Percentiles rank a stretch among this genome's conserved stretches.
Conservation (phyloP, 2,113 vertebrate species). For the Ascaphus truei region DNA sequence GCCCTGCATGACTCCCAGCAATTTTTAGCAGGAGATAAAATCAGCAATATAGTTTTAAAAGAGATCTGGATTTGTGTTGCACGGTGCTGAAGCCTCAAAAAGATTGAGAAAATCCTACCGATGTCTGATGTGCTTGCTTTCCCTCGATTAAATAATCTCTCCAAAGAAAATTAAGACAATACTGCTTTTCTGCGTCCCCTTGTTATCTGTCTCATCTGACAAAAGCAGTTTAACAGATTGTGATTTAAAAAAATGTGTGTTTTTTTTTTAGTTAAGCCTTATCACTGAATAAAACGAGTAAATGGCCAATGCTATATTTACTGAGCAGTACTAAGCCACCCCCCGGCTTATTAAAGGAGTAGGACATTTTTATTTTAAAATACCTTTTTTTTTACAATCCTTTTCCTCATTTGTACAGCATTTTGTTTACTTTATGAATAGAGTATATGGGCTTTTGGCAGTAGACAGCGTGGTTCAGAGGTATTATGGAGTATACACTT, state of each 20-base stretch:
- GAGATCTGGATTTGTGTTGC: conserved; percentile 29
- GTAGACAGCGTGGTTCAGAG: too few species aligned
- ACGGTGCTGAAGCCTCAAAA: not conserved
- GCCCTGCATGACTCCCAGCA: conserved; percentile 28
- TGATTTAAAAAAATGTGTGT: not conserved
- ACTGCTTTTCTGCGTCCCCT: not conserved
- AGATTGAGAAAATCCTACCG: not conserved
- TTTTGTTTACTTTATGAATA: too few species aligned
- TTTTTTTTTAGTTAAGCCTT: not conserved
- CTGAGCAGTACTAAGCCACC: not conserved
- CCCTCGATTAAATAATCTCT: not conserved
- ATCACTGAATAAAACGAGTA: not conserved
- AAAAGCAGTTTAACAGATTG: not conserved
- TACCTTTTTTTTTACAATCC: too few species aligned
- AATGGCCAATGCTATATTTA: not conserved
- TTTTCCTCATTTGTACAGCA: too few species aligned
- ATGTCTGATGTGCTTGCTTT: conserved; percentile 9
- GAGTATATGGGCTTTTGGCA: too few species aligned
- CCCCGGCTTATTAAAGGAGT: too few species aligned
- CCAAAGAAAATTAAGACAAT: conserved; percentile 11
- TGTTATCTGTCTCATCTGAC: not conserved
- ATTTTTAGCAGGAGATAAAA: conserved; percentile 47
- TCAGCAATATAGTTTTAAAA: conserved; percentile 38
- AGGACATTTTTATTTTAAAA: too few species aligned
- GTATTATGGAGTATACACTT: too few species aligned